Conservation (phyloP, 2,888 invertebrate species). For the Apodemia duryi region DNA sequence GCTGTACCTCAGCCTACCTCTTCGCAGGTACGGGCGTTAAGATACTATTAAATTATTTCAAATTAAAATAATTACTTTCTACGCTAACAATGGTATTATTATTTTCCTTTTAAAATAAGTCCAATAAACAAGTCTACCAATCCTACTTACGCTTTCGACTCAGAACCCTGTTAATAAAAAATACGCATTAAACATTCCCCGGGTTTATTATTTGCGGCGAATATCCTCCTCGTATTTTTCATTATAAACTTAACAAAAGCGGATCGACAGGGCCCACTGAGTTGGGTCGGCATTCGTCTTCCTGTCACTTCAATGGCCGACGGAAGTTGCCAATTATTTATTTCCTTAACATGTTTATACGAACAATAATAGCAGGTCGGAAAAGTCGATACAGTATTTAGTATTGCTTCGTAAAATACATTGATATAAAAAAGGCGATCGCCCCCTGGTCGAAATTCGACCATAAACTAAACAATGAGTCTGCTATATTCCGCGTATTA, state of each 20-base stretch:
- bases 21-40: no score
- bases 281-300: constrained; percentile 23
- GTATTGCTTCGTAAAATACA: neutral
- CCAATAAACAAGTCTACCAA: no score
- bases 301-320: constrained; percentile 24
- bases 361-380: neutral
- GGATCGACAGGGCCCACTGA: neutral
- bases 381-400: neutral
- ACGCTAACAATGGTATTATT: no score
- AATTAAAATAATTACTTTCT: no score
- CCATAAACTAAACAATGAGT: no score
- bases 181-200: neutral
- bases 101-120: no score
- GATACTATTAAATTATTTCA: no score
- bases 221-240: constrained; percentile 13
- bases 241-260: constrained; percentile 13
- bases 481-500: no score
- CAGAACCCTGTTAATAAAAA: neutral
- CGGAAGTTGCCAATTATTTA: constrained; percentile 24
- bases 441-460: no score
- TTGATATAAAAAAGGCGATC: no score
- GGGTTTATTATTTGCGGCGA: constrained; percentile 2
- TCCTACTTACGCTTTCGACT: neutral
- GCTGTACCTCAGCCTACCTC: no score
- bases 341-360: constrained; percentile 16